Evolutionary conservation across 2,113 vertebrate genomes (phyloP), one percentile per base, ranked within the genome.

Genomic region (Mesitornis unicolor): DNA sequence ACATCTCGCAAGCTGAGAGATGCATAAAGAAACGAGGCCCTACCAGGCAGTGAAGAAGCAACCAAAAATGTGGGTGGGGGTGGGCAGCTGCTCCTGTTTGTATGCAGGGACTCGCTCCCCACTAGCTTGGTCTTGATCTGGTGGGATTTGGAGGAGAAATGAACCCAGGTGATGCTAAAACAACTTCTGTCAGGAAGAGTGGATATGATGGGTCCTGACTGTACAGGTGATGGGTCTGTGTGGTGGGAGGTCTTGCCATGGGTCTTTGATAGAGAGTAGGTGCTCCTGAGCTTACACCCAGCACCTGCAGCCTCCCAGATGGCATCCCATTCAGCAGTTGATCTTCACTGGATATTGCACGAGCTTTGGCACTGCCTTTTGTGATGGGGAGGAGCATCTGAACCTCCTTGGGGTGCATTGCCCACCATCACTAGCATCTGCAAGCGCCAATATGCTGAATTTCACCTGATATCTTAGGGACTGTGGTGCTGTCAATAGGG

Each of bases 111-210:
- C 16, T 25, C 4, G 0, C 6, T 60, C 36, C 26, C 24, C 0
- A 0, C 61, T 13, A 2, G 7, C 35, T 60, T 13, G 16, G 4
- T 43, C 71, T 25, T 9, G 0, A 3, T 36, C 67, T 1, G 0
- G 5, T 12, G 76, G 71, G 80, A 42, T 95, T 74, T 77, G 29
- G 59, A 5, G 0, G 2, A 33, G 43, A 68, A 70, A 71, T 16
- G 21, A 53, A 1, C 7, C 11, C 48, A 2, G 35, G 71, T 3
- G 57, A n/a, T 42, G 50, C 56, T 70, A 28, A 54, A 88, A 18
- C 43, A 12, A 4, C 53, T 33, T 20, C 8, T 43, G 16, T 5
- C 11, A 15, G 6, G 50, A 54, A 4, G 9, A 18, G 76, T 42
- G 51, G 43, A 36, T 22, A n/a, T 0, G 25, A 6, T 12, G 69